Evolutionary conservation across 1,140 invertebrate species (phyloP).

Genomic region (Phymastichus coffea): DNA sequence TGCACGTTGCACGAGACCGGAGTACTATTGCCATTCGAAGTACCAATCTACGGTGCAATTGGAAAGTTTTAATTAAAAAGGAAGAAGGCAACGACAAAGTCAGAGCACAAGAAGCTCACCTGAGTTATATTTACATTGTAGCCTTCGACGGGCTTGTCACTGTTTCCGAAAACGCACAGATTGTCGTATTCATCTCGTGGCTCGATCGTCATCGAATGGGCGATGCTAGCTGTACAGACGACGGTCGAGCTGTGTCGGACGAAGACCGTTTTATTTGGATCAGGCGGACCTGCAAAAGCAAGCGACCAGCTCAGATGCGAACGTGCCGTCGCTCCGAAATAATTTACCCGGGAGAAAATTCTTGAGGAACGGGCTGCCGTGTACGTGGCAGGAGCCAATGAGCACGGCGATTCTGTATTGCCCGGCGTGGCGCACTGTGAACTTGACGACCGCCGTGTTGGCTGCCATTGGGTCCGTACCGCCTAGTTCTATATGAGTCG

Average conservation of each 20-base stretch:
- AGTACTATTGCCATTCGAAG: slow-evolving; percentile 48
- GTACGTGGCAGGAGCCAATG: slow-evolving; percentile 70
- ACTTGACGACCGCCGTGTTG: slow-evolving; percentile 84
- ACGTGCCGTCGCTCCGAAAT: not conserved
- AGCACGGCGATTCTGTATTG: slow-evolving; percentile 84
- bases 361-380: slow-evolving; percentile 68
- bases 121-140: slow-evolving; percentile 53
- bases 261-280: slow-evolving; percentile 81
- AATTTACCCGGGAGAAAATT: slow-evolving; percentile 64
- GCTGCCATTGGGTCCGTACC: slow-evolving; percentile 77
- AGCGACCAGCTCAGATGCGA: slow-evolving; percentile 47
- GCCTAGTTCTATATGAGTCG: slow-evolving; percentile 81
- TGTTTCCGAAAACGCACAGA: slow-evolving; percentile 67
- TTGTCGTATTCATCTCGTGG: slow-evolving; percentile 89
- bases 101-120: slow-evolving; percentile 26
- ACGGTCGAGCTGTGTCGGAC: slow-evolving; percentile 84
- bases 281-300: slow-evolving; percentile 68
- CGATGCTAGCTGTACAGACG: slow-evolving; percentile 74
- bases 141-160: slow-evolving; percentile 68
- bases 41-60: slow-evolving; percentile 57
- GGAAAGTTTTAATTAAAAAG: slow-evolving; percentile 11
- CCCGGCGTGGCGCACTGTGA: slow-evolving; percentile 86
- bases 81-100: too few relatives aligned
- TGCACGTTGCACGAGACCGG: slow-evolving; percentile 61
- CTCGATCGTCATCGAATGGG: slow-evolving; percentile 81